Evolutionary conservation across 1,140 invertebrate genomes (phyloP), one percentile per base, ranked within the genome.

Genomic region (Zaprionus camerounensis): DNA sequence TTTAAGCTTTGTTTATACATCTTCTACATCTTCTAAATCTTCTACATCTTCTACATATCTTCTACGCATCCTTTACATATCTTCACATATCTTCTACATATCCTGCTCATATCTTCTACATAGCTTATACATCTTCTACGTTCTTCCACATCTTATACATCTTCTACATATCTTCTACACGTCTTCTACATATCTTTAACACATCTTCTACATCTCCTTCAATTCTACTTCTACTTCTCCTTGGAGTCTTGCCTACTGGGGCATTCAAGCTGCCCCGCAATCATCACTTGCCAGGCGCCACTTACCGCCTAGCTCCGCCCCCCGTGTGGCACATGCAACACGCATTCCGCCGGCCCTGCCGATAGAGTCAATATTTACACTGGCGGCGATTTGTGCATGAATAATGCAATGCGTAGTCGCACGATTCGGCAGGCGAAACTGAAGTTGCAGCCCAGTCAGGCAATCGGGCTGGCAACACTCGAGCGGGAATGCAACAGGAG

Each of bases 401-500:
- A 46, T 46, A 46, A 46, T 46, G n/a, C n/a, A 46, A 17, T 20
- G 41, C n/a, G 41, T 46, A 46, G 41, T 46, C n/a, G 41, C 34
- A 28, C 26, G 12, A 17, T 15, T 5, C 55, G 53, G 31, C 9
- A 59, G 1, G 22, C 51, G 34, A 13, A 22, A n/a, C 12, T 38
- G 28, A 24, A 26, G 31, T 13, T 20, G n/a, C 12, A 22, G 20
- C n/a, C 12, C 9, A 51, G 71, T 63, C 71, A 69, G 62, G 66
- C 57, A 74, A 69, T 62, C 72, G 71, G 57, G 38, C 71, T 63
- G 69, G 68, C 58, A 38, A 41, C 67, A 71, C 22, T 22, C 55
- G 49, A 36, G 38, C 41, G 59, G 24, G 53, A 59, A 71, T 66
- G 73, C 73, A 76, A 76, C 68, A 76, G 71, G 61, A 41, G 68